phyloP scores from a whole-genome alignment of 2,888 invertebrate genomes.

The Melinaea menophilus region DNA sequence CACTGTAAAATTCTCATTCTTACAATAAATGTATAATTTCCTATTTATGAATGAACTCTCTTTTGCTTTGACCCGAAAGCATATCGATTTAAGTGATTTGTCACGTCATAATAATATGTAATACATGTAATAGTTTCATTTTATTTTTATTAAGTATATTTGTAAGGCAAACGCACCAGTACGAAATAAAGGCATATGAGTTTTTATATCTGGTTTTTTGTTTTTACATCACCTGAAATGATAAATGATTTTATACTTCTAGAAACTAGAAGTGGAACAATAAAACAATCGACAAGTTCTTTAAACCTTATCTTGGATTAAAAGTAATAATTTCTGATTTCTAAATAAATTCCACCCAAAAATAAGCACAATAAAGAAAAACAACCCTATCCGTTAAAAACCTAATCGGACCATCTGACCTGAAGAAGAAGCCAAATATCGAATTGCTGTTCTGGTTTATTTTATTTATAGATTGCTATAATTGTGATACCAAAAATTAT shows the following conservation, averaged over 20 bases:
- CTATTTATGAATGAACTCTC: constrained; percentile 48
- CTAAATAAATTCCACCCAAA: too few species aligned
- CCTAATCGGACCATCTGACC: too few species aligned
- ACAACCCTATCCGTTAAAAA: too few species aligned
- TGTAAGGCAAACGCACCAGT: constrained; percentile 77
- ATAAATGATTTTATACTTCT: background rate
- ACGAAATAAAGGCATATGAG: constrained; percentile 77
- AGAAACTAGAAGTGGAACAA: constrained; percentile 8
- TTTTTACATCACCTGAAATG: constrained; percentile 8
- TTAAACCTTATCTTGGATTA: background rate
- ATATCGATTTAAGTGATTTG: constrained; percentile 67
- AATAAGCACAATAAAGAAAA: too few species aligned
- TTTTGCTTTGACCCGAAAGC: constrained; percentile 60
- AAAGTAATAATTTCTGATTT: too few species aligned
- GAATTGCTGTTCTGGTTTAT: too few species aligned
- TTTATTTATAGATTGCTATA: too few species aligned
- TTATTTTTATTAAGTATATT: constrained; percentile 60
- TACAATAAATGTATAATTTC: constrained; percentile 31
- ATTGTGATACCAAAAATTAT: too few species aligned
- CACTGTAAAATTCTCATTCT: constrained; percentile 31
- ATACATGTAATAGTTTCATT: constrained; percentile 53
- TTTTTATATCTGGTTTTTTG: constrained; percentile 49
- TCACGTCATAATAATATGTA: constrained; percentile 55
- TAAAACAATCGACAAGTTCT: background rate
- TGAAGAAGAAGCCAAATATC: too few species aligned